Evolutionary conservation across 37 sponge, comb jelly and placozoan species (phyloP), one percentile per base, ranked within the genome.

Genomic region (Axinella damicornis): DNA sequence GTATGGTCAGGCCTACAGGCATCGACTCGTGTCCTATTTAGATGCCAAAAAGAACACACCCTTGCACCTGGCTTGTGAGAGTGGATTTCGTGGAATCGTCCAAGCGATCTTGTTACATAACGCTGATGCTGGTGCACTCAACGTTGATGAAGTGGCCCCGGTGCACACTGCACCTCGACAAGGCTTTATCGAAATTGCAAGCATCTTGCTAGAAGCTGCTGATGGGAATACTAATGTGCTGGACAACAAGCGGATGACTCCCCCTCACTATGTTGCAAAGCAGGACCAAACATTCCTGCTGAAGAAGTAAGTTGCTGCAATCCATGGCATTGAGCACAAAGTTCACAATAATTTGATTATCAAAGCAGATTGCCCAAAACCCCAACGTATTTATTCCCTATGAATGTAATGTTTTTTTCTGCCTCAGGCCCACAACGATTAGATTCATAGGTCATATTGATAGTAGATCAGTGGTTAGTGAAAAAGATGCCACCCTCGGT

Each of bases 161-260:
- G 54, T 95, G n/a, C 96, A 95, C 61, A 33, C 92, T 9, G 92
- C 96, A 17, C 90, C 96, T 69, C 37, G 36, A 34, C 53, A 86
- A 22, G 92, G 96, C 57, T 70, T 69, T 69, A 54, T 69, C 9
- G 77, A 83, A 37, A 85, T 92, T 19, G 92, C 88, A 31, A 34
- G 21, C 33, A 34, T 85, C 38, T 79, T 95, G 73, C 59, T 89
- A 5, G 56, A 90, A 61, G 41, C 25, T 18, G 37, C 62, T 22
- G 79, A 62, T 14, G 53, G 54, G 17, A 58, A 30, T 28, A 17
- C 86, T 34, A 55, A 85, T 68, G 75, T 64, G 14, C 17, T 55
- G 34, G 86, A 89, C 53, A 30, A 53, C 53, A 66, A 89, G 18
- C 73, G 64, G 34, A 55, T 33, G 53, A 85, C 94, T 19, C 94